Percentiles rank a stretch among this genome's conserved stretches.
Conservation (phyloP, 1,140 invertebrate species). For the Drosophila bifasciata region DNA sequence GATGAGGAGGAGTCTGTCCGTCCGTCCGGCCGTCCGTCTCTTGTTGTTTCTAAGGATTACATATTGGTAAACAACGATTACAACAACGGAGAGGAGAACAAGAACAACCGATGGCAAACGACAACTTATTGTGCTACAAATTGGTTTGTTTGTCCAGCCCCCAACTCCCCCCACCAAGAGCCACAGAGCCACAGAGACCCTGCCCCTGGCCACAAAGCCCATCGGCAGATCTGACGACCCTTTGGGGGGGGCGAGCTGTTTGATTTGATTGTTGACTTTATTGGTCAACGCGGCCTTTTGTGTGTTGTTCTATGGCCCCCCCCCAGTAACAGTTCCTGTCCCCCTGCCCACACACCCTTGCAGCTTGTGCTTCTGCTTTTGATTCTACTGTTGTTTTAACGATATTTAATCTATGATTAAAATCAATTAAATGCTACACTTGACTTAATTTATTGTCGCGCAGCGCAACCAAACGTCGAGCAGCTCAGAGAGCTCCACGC, state of each 20-base stretch:
- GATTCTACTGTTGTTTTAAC: constrained; percentile 66
- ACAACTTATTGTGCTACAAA: constrained; percentile 75
- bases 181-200: too few relatives aligned
- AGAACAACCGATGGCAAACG: constrained; percentile 38
- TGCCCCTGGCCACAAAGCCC: too few relatives aligned
- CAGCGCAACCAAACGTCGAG: constrained; percentile 13
- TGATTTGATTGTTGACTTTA: constrained; percentile 83
- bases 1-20: too few relatives aligned
- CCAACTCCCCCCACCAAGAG: too few relatives aligned
- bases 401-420: constrained; percentile 83
- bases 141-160: constrained; percentile 65
- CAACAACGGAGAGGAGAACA: constrained; percentile 52
- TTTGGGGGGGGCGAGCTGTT: constrained; percentile 31
- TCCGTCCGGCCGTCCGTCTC: too few relatives aligned
- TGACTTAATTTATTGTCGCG: constrained; percentile 80
- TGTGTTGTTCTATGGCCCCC: constrained; percentile 43
- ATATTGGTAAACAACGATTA: constrained; percentile 81
- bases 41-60: constrained; percentile 80
- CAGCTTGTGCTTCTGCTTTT: neutral
- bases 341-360: too few relatives aligned
- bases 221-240: neutral
- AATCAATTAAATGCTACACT: constrained; percentile 82
- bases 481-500: too few relatives aligned
- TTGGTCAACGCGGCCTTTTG: constrained; percentile 64
- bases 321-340: neutral